A percentile compares a stretch with the other conserved stretches of the same genome.
Conservation (phyloP, 2,888 invertebrate species). For the Yponomeuta evonymella region DNA sequence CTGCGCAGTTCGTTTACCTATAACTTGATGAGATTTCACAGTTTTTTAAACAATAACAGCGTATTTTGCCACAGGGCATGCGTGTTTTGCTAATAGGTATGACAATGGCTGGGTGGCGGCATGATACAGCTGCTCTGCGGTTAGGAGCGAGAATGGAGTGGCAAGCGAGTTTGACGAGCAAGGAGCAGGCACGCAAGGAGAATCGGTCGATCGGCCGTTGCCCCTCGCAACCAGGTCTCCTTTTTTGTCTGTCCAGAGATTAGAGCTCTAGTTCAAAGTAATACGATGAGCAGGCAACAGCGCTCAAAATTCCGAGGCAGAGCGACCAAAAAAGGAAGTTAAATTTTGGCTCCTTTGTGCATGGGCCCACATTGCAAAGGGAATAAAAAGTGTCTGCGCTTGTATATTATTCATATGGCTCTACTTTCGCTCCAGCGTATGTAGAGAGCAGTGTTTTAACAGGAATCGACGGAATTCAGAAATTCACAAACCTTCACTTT, state of each 20-base stretch:
- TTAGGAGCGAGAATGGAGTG: neutral
- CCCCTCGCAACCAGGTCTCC: constrained; percentile 34
- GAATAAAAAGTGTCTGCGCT: too few relatives aligned
- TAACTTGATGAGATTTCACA: too few relatives aligned
- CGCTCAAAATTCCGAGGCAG: too few relatives aligned
- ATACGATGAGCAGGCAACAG: neutral
- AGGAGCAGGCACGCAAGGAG: constrained; percentile 29
- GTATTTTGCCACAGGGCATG: neutral
- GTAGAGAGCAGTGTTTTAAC: too few relatives aligned
- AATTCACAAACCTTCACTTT: too few relatives aligned
- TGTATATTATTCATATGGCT: too few relatives aligned
- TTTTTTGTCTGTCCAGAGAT: constrained; percentile 12
- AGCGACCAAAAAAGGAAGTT: too few relatives aligned
- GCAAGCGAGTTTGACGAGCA: constrained; percentile 14
- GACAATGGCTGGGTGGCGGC: neutral
- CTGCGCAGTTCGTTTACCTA: too few relatives aligned
- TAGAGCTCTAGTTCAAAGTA: neutral
- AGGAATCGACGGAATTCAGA: too few relatives aligned
- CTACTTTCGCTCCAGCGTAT: too few relatives aligned
- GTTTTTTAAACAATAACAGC: neutral
- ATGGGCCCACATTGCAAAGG: too few relatives aligned
- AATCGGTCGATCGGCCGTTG: constrained; percentile 47
- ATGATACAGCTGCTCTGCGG: neutral
- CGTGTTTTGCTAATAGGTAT: neutral
- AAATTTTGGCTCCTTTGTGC: too few relatives aligned